Conservation (phyloP, 2,888 invertebrate genomes). For the Morpho deidamia region DNA sequence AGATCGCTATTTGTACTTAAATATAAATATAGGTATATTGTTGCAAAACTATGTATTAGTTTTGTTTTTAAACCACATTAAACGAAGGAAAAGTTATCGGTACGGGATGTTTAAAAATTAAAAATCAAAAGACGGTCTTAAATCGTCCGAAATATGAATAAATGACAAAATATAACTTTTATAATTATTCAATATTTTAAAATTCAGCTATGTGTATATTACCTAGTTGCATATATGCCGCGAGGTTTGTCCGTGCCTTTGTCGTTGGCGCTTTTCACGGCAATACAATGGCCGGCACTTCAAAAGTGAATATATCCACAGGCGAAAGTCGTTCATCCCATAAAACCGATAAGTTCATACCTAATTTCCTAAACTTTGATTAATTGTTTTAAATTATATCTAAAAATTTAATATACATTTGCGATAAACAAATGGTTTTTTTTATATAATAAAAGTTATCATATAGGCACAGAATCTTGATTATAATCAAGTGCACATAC, state of each 20-base stretch:
- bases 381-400: too few relatives aligned
- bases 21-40: too few relatives aligned
- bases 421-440: background rate
- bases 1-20: too few relatives aligned
- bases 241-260: slow-evolving; percentile 37
- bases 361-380: background rate
- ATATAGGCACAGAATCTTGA: background rate
- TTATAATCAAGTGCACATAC: background rate
- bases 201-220: background rate
- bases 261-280: slow-evolving; percentile 41
- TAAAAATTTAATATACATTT: too few relatives aligned
- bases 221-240: slow-evolving; percentile 17
- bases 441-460: background rate
- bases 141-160: too few relatives aligned
- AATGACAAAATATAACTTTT: too few relatives aligned
- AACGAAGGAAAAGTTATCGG: too few relatives aligned
- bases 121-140: too few relatives aligned
- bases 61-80: too few relatives aligned
- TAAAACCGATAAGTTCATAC: slow-evolving; percentile 5
- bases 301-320: slow-evolving; percentile 34
- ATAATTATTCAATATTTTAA: too few relatives aligned
- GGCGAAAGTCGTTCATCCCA: slow-evolving; percentile 8
- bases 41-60: too few relatives aligned
- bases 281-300: slow-evolving; percentile 54
- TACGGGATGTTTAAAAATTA: too few relatives aligned